Evolutionary conservation across 2,113 vertebrate genomes (phyloP).

Genomic region (Alouatta palliata): DNA sequence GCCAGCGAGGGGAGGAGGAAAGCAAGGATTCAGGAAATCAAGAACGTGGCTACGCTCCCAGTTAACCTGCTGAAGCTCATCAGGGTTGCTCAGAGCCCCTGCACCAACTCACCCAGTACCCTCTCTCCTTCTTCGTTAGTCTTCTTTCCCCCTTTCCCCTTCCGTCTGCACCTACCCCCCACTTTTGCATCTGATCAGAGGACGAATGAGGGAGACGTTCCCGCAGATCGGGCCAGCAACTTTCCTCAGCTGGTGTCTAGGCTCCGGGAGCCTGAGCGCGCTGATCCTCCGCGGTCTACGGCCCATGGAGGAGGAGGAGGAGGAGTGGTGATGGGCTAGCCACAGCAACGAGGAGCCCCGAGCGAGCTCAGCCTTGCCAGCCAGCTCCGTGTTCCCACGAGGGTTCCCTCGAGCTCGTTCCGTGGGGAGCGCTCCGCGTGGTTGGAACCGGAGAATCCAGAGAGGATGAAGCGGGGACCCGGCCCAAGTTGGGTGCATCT

Average conservation of each 20-base stretch:
- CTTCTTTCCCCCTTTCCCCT: background rate
- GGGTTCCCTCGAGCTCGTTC: background rate
- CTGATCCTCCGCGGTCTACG: background rate
- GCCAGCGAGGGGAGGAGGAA: constrained; percentile 24
- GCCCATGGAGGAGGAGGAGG: constrained; percentile 23
- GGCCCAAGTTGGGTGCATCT: constrained; percentile 47
- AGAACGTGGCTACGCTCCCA: background rate
- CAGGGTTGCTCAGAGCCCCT: background rate
- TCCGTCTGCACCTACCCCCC: background rate
- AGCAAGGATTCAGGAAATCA: background rate
- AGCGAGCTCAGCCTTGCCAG: background rate
- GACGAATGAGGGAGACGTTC: constrained; percentile 34
- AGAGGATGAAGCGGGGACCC: constrained; percentile 78
- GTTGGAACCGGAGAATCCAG: constrained; percentile 70
- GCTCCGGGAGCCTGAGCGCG: background rate
- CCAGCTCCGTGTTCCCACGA: constrained; percentile 26
- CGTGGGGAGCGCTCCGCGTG: constrained; percentile 49
- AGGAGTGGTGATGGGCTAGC: constrained; percentile 64
- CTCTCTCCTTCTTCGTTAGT: background rate
- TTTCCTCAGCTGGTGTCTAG: constrained; percentile 40
- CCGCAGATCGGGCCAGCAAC: constrained; percentile 57
- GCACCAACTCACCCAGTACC: background rate
- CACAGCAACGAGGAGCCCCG: background rate
- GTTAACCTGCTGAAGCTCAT: constrained; percentile 38
- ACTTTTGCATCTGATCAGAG: constrained; percentile 32